These are phyloP conservation scores for Hypanus sabinus DNA, from an alignment of 2,113 vertebrate genomes.

Conservation along the genomic window DNA sequence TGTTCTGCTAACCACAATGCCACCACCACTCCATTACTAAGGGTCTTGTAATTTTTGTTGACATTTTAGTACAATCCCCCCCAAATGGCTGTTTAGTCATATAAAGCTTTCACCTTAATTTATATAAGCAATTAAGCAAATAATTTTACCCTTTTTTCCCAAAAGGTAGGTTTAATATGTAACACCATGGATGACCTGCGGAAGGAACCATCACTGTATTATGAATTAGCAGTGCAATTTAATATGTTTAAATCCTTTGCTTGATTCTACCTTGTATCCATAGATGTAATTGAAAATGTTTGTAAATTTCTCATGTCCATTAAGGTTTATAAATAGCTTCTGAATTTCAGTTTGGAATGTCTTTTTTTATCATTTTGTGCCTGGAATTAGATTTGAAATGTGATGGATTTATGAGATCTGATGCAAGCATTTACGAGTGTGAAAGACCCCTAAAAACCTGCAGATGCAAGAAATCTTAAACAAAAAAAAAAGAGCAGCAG, in stretches of 20 bases:
- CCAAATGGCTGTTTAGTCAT: background rate
- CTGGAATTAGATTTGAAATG: background rate
- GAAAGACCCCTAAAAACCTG: too few species aligned
- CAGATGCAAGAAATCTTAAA: too few species aligned
- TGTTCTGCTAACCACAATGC: too few species aligned
- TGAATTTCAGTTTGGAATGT: background rate
- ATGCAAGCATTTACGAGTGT: background rate
- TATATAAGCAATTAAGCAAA: background rate
- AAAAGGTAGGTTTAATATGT: too few species aligned
- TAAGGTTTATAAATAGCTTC: background rate
- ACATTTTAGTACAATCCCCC: too few species aligned
- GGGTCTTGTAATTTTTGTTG: background rate
- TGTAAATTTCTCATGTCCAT: background rate
- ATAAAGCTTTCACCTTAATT: background rate
- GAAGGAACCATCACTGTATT: background rate
- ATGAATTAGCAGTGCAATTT: background rate
- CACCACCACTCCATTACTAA: too few species aligned
- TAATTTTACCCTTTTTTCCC: background rate
- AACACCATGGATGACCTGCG: background rate
- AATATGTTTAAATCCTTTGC: background rate
- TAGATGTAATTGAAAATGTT: background rate
- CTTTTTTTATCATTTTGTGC: background rate
- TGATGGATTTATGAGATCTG: background rate
- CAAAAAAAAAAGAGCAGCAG: background rate
- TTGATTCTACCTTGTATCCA: background rate